These are phyloP conservation scores for Drosophila anomalata DNA, from an alignment of 2,888 invertebrate genomes.

Conservation along the genomic window DNA sequence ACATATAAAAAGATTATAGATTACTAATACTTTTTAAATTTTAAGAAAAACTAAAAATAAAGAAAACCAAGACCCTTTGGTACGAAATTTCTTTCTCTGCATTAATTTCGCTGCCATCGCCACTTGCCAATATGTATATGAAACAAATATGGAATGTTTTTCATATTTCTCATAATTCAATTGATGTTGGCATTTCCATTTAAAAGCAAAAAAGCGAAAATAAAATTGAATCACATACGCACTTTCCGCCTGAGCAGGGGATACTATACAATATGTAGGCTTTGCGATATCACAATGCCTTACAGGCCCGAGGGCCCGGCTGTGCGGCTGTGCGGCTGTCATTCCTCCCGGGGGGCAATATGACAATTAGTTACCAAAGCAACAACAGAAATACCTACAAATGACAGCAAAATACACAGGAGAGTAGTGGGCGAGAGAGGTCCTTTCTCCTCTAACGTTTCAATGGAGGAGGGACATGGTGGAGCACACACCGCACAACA, in stretches of 20 bases:
- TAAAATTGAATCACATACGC: slow-evolving; percentile 42
- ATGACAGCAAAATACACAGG: slow-evolving; percentile 72
- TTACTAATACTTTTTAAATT: background rate
- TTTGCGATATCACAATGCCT: slow-evolving; percentile 17
- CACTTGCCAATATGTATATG: slow-evolving; percentile 23
- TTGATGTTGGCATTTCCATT: slow-evolving; percentile 62
- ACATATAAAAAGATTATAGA: background rate
- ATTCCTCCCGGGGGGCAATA: slow-evolving; percentile 69
- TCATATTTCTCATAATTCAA: slow-evolving; percentile 61
- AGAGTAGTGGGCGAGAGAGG: slow-evolving; percentile 30
- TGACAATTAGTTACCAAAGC: slow-evolving; percentile 78
- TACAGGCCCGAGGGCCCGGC: slow-evolving; percentile 34
- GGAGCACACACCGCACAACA: slow-evolving; percentile 44
- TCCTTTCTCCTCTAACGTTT: slow-evolving; percentile 16
- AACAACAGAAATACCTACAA: slow-evolving; percentile 78
- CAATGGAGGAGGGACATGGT: background rate
- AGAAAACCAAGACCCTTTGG: background rate
- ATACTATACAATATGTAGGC: background rate
- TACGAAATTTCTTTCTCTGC: slow-evolving; percentile 1
- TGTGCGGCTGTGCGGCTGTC: slow-evolving; percentile 60
- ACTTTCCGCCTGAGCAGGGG: slow-evolving; percentile 36
- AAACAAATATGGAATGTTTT: slow-evolving; percentile 50
- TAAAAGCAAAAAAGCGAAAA: slow-evolving; percentile 30
- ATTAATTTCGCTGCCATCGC: slow-evolving; percentile 27
- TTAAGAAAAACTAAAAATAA: background rate